Base-by-base conservation (phyloP, 1,140 invertebrate genomes). In the Drosophila parvula region DNA sequence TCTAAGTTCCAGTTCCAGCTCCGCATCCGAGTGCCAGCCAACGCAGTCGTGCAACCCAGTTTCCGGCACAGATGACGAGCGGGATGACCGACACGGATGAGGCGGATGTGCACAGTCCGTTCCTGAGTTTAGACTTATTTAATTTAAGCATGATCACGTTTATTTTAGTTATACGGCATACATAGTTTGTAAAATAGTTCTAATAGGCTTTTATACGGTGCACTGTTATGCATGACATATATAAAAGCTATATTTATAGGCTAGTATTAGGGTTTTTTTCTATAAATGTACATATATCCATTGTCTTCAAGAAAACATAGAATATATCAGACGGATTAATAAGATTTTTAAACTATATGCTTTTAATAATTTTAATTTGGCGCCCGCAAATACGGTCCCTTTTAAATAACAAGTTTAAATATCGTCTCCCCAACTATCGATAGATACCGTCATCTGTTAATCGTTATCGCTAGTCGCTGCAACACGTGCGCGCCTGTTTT, bases 401-500 rank as follows among this genome's bases (percentile, higher is more conserved):
- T n/a, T 27, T 27, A n/a, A 22, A 34, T 34, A 53, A n/a, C 0
- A 4, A 34, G 36, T 53, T 16, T 10, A 51, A 18, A 12, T 16
- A 38, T 53, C 22, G 14, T 4, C 30, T 38, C 0, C 4, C 2
- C 2, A 22, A 22, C 27, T 50, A 50, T 71, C 78, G 65, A 76
- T 67, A 44, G 3, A 0, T 9, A 9, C 51, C 58, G 43, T 58
- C 64, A 16, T 30, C 8, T 1, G 27, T 56, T 51, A 36, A 36
- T 71, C 45, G 59, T 27, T 34, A 55, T 44, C 41, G 28, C 27
- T 14, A 45, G 10, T 47, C n/a, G 41, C 38, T 40, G 50, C 74
- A 86, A 86, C 83, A 86, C 83, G 83, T 86, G 83, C 83, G 83
- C 64, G 70, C 22, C 56, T 64, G 14, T 74, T 81, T 74, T 57